Evolutionary conservation across 2,113 vertebrate genomes (phyloP).

Genomic region (Colossoma macropomum): DNA sequence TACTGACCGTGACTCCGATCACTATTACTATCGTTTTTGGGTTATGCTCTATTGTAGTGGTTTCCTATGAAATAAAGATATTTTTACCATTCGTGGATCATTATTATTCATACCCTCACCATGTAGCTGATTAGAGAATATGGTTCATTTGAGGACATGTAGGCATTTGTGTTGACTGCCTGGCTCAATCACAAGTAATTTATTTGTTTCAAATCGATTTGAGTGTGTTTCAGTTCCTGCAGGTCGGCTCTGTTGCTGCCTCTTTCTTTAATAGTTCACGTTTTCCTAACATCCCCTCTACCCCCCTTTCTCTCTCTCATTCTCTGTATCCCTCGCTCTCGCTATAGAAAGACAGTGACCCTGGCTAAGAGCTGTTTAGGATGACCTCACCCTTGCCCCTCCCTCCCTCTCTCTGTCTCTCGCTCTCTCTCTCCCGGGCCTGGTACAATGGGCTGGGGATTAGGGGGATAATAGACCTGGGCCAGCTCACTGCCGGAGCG

Average conservation of each 20-base stretch:
- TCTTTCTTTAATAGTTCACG: conserved; percentile 37
- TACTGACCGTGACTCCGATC: conserved; percentile 57
- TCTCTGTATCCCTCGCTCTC: conserved; percentile 38
- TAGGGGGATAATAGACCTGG: conserved; percentile 77
- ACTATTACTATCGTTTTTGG: conserved; percentile 55
- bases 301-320: conserved; percentile 60
- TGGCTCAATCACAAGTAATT: no score
- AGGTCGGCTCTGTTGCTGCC: conserved; percentile 31
- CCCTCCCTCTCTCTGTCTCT: conserved; percentile 57
- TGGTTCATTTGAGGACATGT: background rate
- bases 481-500: conserved; percentile 77
- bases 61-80: conserved; percentile 78
- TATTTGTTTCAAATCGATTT: background rate
- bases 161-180: no score
- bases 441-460: conserved; percentile 77
- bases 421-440: conserved; percentile 70
- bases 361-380: conserved; percentile 74
- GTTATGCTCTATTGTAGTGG: conserved; percentile 76
- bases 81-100: conserved; percentile 61
- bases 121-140: background rate
- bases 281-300: conserved; percentile 20
- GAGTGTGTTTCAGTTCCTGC: conserved; percentile 22
- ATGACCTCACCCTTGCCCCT: conserved; percentile 80
- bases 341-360: conserved; percentile 75
- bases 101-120: conserved; percentile 24